Evolutionary conservation across 2,888 invertebrate genomes (phyloP).

Genomic region (Plebejus argus): DNA sequence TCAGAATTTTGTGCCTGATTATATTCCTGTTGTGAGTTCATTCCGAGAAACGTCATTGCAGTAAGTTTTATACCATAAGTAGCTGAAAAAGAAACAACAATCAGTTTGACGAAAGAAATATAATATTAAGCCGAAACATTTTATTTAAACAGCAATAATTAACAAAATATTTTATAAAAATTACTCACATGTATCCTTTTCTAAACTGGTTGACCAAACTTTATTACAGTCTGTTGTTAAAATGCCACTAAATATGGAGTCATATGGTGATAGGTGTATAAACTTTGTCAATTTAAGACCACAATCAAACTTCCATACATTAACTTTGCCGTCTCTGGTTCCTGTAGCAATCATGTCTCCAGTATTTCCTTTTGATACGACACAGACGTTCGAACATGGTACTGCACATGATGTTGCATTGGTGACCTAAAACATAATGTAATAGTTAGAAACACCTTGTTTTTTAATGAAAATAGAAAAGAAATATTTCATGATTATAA

Average conservation of each 20-base stretch:
- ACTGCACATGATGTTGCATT: slow-evolving; percentile 91
- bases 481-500: background rate
- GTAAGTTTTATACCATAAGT: slow-evolving; percentile 70
- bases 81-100: slow-evolving; percentile 51
- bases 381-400: slow-evolving; percentile 74
- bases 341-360: slow-evolving; percentile 81
- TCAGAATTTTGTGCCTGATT: slow-evolving; percentile 63
- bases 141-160: background rate
- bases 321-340: slow-evolving; percentile 84
- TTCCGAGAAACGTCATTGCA: slow-evolving; percentile 72
- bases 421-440: slow-evolving; percentile 75
- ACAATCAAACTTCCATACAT: slow-evolving; percentile 91
- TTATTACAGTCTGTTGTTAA: slow-evolving; percentile 66
- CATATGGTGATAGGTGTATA: slow-evolving; percentile 75
- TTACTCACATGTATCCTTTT: slow-evolving; percentile 72
- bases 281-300: slow-evolving; percentile 86
- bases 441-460: background rate
- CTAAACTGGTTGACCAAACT: slow-evolving; percentile 73
- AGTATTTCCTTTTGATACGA: slow-evolving; percentile 83
- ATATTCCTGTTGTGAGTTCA: slow-evolving; percentile 66
- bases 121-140: background rate
- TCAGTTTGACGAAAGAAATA: background rate
- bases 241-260: slow-evolving; percentile 75
- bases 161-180: background rate
- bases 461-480: background rate